Evolutionary conservation across 1,140 invertebrate species (phyloP), one percentile per base, ranked within the genome.

Genomic region (Apis laboriosa): DNA sequence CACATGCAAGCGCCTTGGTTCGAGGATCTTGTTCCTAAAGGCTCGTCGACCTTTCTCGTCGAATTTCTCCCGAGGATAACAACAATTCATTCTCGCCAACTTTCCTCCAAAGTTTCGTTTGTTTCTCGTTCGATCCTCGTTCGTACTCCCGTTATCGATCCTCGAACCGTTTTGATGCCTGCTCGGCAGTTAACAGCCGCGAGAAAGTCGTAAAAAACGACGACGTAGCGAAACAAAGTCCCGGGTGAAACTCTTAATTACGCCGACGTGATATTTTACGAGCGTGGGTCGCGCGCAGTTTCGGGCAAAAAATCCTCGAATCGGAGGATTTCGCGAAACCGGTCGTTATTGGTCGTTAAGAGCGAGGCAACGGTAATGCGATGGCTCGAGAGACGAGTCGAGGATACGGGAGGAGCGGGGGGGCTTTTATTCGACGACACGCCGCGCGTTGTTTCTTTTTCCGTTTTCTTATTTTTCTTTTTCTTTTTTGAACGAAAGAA

Each of bases 61-160:
- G 8, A 76, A 51, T 80, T 58, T 76, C 67, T 82, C 70, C 74
- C 58, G 85, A 83, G 78, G 68, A 86, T 82, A 87, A 86, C 84
- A 49, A 87, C 71, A 49, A 75, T 43, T 7, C 34, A 43, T 43
- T 43, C 34, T 43, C 34, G 34, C 34, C 34, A 43, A 43, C 34
- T 43, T 43, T 43, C 34, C 34, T 34, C 34, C 34, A 34, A 34
- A 34, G 34, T 34, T 34, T 28, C 28, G 1, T 28, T 34, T 2
- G 2, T 34, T 34, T 4, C 34, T 34, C 34, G 34, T 2, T 3
- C 34, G 34, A 34, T 34, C 5, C 34, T 43, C 5, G 5, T 7
- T 43, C 34, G 34, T 43, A 43, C 34, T 34, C 24, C 34, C 2
- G 5, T 43, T 43, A 5, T 43, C 34, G 34, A 43, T 43, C 34